Evolutionary conservation across 2,888 invertebrate genomes (phyloP), one percentile per base, ranked within the genome.

Genomic region (Oscheius myriophilus): DNA sequence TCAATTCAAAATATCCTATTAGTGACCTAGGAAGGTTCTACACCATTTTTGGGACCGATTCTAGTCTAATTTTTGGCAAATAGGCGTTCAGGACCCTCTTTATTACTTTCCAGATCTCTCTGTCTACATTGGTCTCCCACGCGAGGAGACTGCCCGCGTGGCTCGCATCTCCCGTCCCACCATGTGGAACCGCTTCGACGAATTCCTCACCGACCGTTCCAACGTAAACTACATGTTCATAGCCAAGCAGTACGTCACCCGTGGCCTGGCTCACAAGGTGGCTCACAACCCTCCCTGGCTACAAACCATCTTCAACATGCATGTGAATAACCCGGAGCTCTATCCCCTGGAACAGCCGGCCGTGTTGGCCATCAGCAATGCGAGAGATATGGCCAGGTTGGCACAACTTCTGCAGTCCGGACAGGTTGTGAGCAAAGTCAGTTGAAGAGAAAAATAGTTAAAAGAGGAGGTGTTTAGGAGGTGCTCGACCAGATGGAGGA

Each of bases 261-360:
- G 58, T 12, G 74, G 76, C 41, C 66, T 73, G 46, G 49, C 66
- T n/a, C 26, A 65, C 18, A 76, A 71, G 43, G 73, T 73, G 39
- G 75, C 69, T 21, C 45, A 51, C 26, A 78, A 78, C 61, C 73
- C 78, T 1, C 46, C 68, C 12, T 78, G 78, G 78, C 61, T 78
- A 21, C 72, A 75, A 54, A 69, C 69, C 54, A 70, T 77, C 46
- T 72, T 72, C 18, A 57, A 43, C 16, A 39, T 25, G 25, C 69
- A 79, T 21, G 57, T 80, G 53, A 80, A 80, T 64, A 81, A 80
- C 55, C 80, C 80, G 9, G 81, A 80, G 21, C 55, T 79, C 43
- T 79, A 77, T 61, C 51, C 62, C 23, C 46, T 80, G 57, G 80
- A 80, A 52, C 80, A 80, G 61, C 65, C 73, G n/a, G 80, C 80